Evolutionary conservation across 2,113 vertebrate genomes (phyloP).

Genomic region (Hylia prasina): DNA sequence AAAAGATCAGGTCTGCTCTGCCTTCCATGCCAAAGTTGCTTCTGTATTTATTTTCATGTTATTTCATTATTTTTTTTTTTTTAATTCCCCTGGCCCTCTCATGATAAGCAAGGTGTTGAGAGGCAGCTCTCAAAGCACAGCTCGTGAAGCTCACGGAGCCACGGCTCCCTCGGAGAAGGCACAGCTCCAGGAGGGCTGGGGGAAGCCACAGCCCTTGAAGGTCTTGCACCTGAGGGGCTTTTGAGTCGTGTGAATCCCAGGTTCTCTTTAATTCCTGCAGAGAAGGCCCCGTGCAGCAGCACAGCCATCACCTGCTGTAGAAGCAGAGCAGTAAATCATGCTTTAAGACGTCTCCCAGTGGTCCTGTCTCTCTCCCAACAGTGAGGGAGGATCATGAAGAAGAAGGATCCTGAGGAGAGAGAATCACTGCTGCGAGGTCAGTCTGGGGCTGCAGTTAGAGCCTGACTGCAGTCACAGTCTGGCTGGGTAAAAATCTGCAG

Average conservation of each 20-base stretch:
- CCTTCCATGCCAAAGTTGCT: background rate
- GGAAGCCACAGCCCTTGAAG: background rate
- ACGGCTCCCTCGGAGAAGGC: background rate
- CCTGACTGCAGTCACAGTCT: too few relatives aligned
- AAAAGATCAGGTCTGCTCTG: slow-evolving; percentile 62
- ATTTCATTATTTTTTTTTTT: background rate
- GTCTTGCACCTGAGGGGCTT: background rate
- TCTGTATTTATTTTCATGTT: background rate
- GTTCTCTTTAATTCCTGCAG: background rate
- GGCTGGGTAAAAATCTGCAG: too few relatives aligned
- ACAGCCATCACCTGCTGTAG: background rate
- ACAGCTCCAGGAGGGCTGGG: fast-evolving
- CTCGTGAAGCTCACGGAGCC: fast-evolving
- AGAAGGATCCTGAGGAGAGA: too few relatives aligned
- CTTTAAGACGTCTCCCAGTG: too few relatives aligned
- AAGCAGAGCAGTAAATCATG: too few relatives aligned
- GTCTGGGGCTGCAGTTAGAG: too few relatives aligned
- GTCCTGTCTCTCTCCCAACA: too few relatives aligned
- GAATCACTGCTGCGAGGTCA: too few relatives aligned
- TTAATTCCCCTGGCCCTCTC: background rate
- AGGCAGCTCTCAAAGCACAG: background rate
- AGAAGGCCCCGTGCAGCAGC: background rate
- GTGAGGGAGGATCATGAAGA: too few relatives aligned
- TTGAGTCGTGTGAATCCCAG: background rate
- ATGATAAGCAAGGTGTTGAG: background rate